phyloP scores from a whole-genome alignment of 37 sponge, comb jelly and placozoan species.

The Chondrosia reniformis region DNA sequence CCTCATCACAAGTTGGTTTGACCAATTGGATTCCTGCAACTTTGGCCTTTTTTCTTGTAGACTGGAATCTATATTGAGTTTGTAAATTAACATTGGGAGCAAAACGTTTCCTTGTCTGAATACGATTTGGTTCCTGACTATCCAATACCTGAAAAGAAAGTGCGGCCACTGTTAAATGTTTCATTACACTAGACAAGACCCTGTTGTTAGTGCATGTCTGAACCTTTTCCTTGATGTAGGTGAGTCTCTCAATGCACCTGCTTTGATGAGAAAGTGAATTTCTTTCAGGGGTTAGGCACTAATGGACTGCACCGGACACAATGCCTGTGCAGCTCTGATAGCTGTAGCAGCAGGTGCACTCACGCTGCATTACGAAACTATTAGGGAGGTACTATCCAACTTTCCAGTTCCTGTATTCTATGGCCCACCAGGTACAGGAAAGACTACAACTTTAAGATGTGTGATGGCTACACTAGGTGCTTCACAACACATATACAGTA shows the following conservation, averaged over 20 bases:
- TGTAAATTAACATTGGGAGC: not conserved
- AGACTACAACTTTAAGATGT: slow-evolving; percentile 24
- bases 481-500: slow-evolving; percentile 21
- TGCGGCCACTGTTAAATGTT: not conserved
- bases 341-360: slow-evolving; percentile 13
- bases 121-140: not conserved
- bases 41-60: not conserved
- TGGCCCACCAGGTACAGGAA: slow-evolving; percentile 15
- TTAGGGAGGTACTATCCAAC: slow-evolving; percentile 6
- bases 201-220: not conserved
- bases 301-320: slow-evolving; percentile 3
- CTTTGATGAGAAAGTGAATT: not conserved
- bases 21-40: not conserved
- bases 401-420: slow-evolving; percentile 16
- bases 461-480: slow-evolving; percentile 18
- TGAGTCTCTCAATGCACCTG: not conserved
- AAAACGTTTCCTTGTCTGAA: not conserved
- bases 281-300: not conserved
- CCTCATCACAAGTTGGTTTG: not conserved
- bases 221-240: not conserved
- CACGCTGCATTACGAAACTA: slow-evolving; percentile 14
- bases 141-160: not conserved
- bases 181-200: not conserved
- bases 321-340: slow-evolving; percentile 2
- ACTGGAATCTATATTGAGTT: not conserved